phyloP scores from a whole-genome alignment of 2,888 invertebrate species.

The Drosophila sordidapex region DNA sequence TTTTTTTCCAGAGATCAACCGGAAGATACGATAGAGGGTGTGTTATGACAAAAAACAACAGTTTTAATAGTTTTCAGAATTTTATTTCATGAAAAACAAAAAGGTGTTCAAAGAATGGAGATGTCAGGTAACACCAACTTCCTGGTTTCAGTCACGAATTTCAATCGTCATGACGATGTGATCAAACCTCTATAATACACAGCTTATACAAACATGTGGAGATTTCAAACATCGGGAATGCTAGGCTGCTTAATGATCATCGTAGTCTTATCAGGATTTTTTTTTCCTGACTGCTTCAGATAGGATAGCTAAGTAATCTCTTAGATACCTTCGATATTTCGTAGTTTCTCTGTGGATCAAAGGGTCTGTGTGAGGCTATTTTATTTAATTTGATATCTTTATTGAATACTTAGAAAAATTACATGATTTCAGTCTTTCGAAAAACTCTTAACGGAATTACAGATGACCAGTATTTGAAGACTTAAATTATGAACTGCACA shows the following conservation, averaged over 20 bases:
- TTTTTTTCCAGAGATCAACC: background rate
- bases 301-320: background rate
- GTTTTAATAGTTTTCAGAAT: background rate
- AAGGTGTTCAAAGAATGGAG: background rate
- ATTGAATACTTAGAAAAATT: slow-evolving; percentile 16
- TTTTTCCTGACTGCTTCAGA: background rate
- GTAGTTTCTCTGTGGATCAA: background rate
- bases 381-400: slow-evolving; percentile 3
- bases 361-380: background rate
- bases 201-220: too few relatives aligned
- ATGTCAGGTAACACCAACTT: background rate
- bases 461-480: slow-evolving; percentile 15
- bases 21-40: background rate
- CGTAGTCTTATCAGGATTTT: background rate
- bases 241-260: background rate
- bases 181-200: background rate
- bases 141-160: background rate
- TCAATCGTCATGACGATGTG: background rate
- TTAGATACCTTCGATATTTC: background rate
- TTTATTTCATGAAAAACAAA: background rate
- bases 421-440: slow-evolving; percentile 47
- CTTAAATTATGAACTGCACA: background rate
- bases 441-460: slow-evolving; percentile 32
- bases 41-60: background rate
- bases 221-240: background rate